Evolutionary conservation across 2,888 invertebrate genomes (phyloP), one percentile per base, ranked within the genome.

Genomic region (Oxytorus armatus): DNA sequence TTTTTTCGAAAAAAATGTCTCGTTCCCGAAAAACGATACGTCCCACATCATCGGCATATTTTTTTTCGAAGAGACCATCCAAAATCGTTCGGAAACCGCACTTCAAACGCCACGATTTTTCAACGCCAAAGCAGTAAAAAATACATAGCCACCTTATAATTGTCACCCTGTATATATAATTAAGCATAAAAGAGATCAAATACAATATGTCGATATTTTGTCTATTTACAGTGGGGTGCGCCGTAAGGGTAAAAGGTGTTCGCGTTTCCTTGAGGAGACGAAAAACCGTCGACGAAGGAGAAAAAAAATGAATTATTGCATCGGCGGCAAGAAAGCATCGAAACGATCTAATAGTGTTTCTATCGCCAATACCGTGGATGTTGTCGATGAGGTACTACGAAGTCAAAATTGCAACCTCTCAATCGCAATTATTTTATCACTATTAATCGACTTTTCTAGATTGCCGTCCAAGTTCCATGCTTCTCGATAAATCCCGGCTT

Each of bases 401-500:
- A 47, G 16, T n/a, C 11, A 61, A 25, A n/a, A 18, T 42, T n/a
- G 1, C 25, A 16, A 1, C 25, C 16, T 36, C 16, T 33, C 4
- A 3, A 21, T 2, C 8, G 21, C 8, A 8, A 23, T 49, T 49
- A 21, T 49, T 49, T 51, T 8, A 14, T 25, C 2, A 29, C 11
- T 53, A 14, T 29, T n/a, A 11, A 39, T 39, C 18, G 3, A 59
- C 11, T 53, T 36, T 69, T 66, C 10, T 49, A 83, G 83, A 69
- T 81, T 5, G 21, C 70, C n/a, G 49, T 68, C 7, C 55, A 77
- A 23, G 80, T 74, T 25, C 80, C 73, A 68, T 87, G 87, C 65
- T 68, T 85, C 29, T 80, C 79, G 47, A 61, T 85, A 29, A 85
- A 84, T 61, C 87, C 87, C 3, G 84, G 83, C 29, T 82, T 86